phyloP scores from a whole-genome alignment of 2,797 vertebrate species.

The Hydrophis major region DNA sequence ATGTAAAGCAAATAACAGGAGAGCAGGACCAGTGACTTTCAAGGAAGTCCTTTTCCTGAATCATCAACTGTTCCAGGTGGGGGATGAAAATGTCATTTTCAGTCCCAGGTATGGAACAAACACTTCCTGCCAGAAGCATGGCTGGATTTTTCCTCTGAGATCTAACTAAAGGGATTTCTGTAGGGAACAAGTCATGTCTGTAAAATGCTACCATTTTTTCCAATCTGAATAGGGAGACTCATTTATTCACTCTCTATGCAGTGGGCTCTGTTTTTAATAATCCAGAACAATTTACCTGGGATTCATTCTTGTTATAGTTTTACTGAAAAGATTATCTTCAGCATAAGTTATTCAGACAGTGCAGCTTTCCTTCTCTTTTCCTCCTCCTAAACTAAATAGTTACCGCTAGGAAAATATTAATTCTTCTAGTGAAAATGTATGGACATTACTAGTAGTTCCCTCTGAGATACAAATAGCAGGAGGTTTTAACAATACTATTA shows the following conservation, averaged over 20 bases:
- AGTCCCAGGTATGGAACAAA: background rate
- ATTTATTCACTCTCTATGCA: background rate
- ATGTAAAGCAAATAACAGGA: background rate
- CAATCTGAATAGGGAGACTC: background rate
- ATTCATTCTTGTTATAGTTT: background rate
- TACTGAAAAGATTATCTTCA: background rate
- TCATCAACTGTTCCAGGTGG: background rate
- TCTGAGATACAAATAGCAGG: background rate
- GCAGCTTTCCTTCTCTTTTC: background rate
- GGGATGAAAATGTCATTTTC: background rate
- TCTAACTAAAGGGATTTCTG: background rate
- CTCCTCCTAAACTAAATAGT: background rate
- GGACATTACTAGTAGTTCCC: background rate
- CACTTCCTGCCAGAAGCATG: background rate
- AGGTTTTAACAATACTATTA: background rate
- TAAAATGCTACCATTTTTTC: background rate
- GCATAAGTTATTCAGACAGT: background rate
- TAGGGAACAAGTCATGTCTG: background rate
- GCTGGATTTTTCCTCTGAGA: background rate
- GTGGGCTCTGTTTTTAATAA: background rate
- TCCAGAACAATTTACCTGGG: background rate
- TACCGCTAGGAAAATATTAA: background rate
- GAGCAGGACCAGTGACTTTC: background rate
- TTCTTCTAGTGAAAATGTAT: background rate
- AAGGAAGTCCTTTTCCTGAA: background rate